Evolutionary conservation across 2,797 vertebrate species (phyloP).

Genomic region (Aythya fuligula): DNA sequence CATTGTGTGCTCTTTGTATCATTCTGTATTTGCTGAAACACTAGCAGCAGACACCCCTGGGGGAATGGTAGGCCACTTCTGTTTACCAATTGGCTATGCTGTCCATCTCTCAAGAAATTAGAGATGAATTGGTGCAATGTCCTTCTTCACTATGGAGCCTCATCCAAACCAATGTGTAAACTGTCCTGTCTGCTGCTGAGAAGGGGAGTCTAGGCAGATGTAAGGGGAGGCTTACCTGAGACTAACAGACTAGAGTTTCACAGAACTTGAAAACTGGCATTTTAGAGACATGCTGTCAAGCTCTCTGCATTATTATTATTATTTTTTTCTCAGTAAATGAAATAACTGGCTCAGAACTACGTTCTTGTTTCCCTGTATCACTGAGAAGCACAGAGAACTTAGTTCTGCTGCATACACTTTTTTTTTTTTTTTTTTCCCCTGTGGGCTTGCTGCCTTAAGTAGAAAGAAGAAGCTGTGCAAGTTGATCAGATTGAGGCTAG

Average conservation of each 20-base stretch:
- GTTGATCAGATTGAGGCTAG: neutral
- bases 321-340: neutral
- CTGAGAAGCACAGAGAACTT: neutral
- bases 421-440: neutral
- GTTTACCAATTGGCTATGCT: neutral
- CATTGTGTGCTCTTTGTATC: neutral
- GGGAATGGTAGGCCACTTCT: neutral
- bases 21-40: slow-evolving; percentile 7
- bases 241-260: neutral
- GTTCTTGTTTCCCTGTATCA: neutral
- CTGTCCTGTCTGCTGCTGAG: neutral
- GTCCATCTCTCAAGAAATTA: neutral
- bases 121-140: neutral
- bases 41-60: neutral
- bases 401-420: slow-evolving; percentile 17
- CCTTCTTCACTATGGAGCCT: neutral
- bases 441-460: neutral
- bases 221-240: neutral
- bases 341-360: slow-evolving; percentile 9
- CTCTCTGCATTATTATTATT: neutral
- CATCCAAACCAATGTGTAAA: neutral
- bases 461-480: neutral
- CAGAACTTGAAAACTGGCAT: neutral
- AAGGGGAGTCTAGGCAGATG: neutral
- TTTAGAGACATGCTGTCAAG: neutral